Conservation (phyloP, 2,113 vertebrate species). For the Sorex araneus region DNA sequence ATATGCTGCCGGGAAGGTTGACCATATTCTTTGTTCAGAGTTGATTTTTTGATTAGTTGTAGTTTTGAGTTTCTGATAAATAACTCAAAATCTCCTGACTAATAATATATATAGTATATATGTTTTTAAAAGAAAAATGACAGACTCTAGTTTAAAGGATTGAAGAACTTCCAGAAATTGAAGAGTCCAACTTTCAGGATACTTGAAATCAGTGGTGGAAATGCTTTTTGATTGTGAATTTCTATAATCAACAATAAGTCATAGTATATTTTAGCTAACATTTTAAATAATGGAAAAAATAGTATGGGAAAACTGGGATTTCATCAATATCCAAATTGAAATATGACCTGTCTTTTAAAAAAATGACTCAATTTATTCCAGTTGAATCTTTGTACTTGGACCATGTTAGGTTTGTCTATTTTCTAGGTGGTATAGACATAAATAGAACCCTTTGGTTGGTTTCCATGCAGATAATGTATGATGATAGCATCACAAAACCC, state of each 20-base stretch:
- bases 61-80: neutral
- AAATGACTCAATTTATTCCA: slow-evolving; percentile 19
- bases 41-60: neutral
- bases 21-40: neutral
- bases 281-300: slow-evolving; percentile 2
- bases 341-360: slow-evolving; percentile 26
- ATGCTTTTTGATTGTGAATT: neutral
- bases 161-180: neutral
- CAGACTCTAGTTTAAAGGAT: neutral
- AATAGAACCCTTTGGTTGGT: neutral
- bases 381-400: neutral
- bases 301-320: neutral
- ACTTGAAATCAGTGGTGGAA: neutral
- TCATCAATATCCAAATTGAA: slow-evolving; percentile 18
- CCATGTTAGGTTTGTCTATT: slow-evolving; percentile 28
- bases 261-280: slow-evolving; percentile 12
- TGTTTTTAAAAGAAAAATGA: neutral
- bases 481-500: slow-evolving; percentile 58
- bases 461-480: neutral
- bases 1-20: neutral
- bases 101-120: neutral
- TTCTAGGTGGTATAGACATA: neutral
- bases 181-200: neutral
- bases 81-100: neutral
- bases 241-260: neutral